Conservation (phyloP, 2,888 invertebrate species). For the Heteropelma amictum region DNA sequence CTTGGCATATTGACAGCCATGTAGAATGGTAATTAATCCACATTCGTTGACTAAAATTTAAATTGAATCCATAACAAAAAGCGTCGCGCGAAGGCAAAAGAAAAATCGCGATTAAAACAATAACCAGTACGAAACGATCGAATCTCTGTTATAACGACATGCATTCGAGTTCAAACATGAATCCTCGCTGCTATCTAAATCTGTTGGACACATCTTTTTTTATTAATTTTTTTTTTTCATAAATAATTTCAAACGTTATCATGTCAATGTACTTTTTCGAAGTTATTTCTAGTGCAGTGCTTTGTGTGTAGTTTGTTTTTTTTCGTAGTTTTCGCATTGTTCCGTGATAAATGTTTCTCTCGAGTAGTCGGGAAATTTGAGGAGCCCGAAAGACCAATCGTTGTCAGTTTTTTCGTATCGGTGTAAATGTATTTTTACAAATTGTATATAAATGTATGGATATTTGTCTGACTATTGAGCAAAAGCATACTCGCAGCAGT, state of each 20-base stretch:
- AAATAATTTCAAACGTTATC: conserved; percentile 55
- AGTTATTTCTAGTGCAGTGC: conserved; percentile 35
- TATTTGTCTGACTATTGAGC: not conserved
- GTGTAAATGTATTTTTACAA: conserved; percentile 33
- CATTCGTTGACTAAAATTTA: conserved; percentile 18
- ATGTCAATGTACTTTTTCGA: conserved; percentile 40
- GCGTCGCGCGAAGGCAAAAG: not conserved
- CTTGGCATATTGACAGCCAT: conserved; percentile 31
- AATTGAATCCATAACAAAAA: not conserved
- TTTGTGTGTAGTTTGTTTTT: conserved; percentile 26
- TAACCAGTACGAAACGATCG: not conserved
- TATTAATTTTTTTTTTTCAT: not conserved
- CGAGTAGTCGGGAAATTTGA: conserved; percentile 57
- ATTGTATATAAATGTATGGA: not conserved
- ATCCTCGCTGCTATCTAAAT: conserved; percentile 7
- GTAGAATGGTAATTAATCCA: conserved; percentile 42
- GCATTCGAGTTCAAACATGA: not conserved
- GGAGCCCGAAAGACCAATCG: conserved; percentile 57
- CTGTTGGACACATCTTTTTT: not conserved
- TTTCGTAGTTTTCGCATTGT: conserved; percentile 38
- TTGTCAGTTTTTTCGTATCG: conserved; percentile 16
- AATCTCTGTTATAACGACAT: not conserved
- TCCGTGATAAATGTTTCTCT: conserved; percentile 11
- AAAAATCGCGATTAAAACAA: not conserved
- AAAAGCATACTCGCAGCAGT: not conserved